These are phyloP conservation scores for Hormaphis cornu DNA, from an alignment of 1,140 invertebrate genomes.

Conservation along the genomic window DNA sequence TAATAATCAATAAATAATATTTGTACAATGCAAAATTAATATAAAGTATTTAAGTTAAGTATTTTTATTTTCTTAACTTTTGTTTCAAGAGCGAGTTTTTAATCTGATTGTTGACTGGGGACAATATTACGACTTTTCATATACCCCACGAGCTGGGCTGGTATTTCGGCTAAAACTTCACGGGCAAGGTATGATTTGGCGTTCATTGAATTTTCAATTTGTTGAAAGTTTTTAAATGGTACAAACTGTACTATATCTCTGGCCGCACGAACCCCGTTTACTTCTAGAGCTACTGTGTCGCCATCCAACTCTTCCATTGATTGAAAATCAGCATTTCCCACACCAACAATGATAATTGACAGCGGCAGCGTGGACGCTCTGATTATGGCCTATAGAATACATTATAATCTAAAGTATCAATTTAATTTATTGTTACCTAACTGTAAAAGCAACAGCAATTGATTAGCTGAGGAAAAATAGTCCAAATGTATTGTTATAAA, in stretches of 20 bases:
- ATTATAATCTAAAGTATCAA: constrained; percentile 7
- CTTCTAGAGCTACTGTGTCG: constrained; percentile 47
- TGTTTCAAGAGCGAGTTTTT: not conserved
- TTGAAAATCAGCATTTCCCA: constrained; percentile 52
- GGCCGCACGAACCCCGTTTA: constrained; percentile 44
- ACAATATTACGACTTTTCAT: constrained; percentile 49
- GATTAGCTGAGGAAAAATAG: no score
- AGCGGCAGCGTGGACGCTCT: constrained; percentile 49
- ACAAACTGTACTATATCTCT: constrained; percentile 57
- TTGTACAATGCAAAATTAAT: not conserved
- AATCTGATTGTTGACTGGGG: constrained; percentile 41
- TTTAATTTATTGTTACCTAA: no score
- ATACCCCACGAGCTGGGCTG: constrained; percentile 50
- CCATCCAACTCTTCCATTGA: constrained; percentile 53
- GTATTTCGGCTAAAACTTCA: constrained; percentile 55
- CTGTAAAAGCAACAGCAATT: no score
- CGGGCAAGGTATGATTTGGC: constrained; percentile 46
- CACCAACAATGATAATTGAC: constrained; percentile 55
- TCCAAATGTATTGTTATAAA: no score
- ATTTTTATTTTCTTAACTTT: not conserved
- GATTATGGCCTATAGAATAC: constrained; percentile 43
- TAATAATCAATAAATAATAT: not conserved
- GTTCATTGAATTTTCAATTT: constrained; percentile 36
- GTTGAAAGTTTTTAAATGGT: constrained; percentile 46
- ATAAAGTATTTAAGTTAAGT: not conserved